Evolutionary conservation across 2,888 invertebrate species (phyloP), one percentile per base, ranked within the genome.

Genomic region (Eupithecia insigniata): DNA sequence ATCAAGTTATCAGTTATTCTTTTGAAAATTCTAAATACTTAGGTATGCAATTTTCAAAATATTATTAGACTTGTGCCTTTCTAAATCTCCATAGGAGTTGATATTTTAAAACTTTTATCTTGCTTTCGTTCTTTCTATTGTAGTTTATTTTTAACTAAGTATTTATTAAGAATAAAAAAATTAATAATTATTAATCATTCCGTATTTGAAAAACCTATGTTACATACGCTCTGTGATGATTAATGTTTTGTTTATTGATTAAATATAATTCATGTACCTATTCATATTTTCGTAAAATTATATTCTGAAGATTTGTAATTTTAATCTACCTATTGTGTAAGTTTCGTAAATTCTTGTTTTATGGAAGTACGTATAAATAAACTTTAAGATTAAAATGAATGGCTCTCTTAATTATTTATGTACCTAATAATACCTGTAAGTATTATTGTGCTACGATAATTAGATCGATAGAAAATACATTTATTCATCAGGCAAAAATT

Each of bases 171-270:
- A 70, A 69, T 66, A 14, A 22, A 68, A n/a, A 51, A 60, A 71
- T 70, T 70, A 82, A 82, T 81, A 55, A 55, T 55, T 55, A 55
- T 12, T 85, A 85, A 89, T 90, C 93, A 93, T 93, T 93, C 92
- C 93, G 91, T 88, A 12, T 85, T 84, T 84, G 88, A 88, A 34
- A 66, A 34, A 86, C 26, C 55, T 26, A 55, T 86, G 82, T 85
- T 83, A 87, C 88, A 87, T 88, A 88, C 83, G 88, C 86, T 87
- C 90, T 92, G 92, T 92, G 92, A 92, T 92, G 92, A 92, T 92
- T 92, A 89, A 92, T 89, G 84, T 83, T 85, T 85, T 46, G 83
- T 82, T 58, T 34, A 36, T 64, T 22, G 26, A 64, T 26, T 34
- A 64, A 34, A 22, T 46, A 46, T 26, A 22, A 18, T 62, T 5